Evolutionary conservation across 2,888 invertebrate species (phyloP), one percentile per base, ranked within the genome.

Genomic region (Cybosia mesomella): DNA sequence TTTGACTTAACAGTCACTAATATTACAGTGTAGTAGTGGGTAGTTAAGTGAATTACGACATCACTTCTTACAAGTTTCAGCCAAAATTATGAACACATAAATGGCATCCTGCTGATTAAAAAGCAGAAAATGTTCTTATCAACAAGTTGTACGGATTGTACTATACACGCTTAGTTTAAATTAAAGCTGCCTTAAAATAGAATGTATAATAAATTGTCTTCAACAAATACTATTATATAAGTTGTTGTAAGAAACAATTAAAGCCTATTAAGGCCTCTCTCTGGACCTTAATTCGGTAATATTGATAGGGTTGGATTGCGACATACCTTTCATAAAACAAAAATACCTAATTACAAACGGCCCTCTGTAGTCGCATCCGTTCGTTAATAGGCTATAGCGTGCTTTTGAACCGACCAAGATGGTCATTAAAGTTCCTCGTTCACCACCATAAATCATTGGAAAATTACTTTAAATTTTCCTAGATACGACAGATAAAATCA

Each of bases 121-220:
- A 18, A 49, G 49, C 18, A 49, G n/a, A 49, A 49, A 15, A 49
- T n/a, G 49, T 49, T 49, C 9, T 49, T n/a, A 49, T 3, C n/a
- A 49, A n/a, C 2, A 18, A 18, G 7, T 49, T 49, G 49, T 49
- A 49, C 49, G n/a, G 49, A 34, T 34, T 10, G 34, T 7, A 3
- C 34, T 28, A 28, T 28, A n/a, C 9, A 49, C n/a, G 49, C n/a
- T n/a, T 49, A 49, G n/a, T n/a, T n/a, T 49, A 49, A 49, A 49
- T 49, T 49, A 49, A 49, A 49, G 49, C 49, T 49, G 49, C 49
- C 49, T 49, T 49, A 49, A 18, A 49, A 49, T 49, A 43, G 15
- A 49, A n/a, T 49, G 8, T 49, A 49, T 9, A 49, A 18, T 49
- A 49, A 49, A 49, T n/a, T n/a, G 49, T 49, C 49, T 49, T 49